Base-by-base conservation (phyloP, 2,888 invertebrate genomes). In the Trissolcus brochymenae region DNA sequence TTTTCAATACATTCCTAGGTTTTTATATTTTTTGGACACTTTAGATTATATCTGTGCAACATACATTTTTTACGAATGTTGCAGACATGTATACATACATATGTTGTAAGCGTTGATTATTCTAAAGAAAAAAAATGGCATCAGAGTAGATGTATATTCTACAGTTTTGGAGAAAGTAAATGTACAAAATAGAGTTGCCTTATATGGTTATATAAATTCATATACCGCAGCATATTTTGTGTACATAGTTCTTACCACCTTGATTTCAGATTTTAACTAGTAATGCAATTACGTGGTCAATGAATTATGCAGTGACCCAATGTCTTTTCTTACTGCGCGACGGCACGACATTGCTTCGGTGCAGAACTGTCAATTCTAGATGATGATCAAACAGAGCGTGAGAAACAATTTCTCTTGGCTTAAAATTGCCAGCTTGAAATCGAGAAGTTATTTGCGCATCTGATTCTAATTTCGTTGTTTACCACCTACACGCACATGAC, bases 401-500 rank as follows among this genome's bases (percentile, higher is more conserved):
- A 51, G 65, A 61, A 71, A 59, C 67, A 67, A 41, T 57, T 76
- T 76, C 62, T 57, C 68, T 68, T 70, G 73, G 73, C 73, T 55
- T 54, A 29, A 54, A 29, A 6, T 35, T 60, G 55, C 50, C 13
- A 51, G 50, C 35, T 68, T 43, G 60, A 65, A 76, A 66, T 71
- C 76, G 66, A 66, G 46, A 43, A 53, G 74, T 75, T 80, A 80
- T 80, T 81, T 79, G 79, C 79, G 80, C 81, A 80, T 80, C 82
- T 79, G 80, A 80, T 82, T 81, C 81, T 82, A 82, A 81, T 80
- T 81, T 74, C 67, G 78, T 75, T 75, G 62, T 21, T 46, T 17
- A 9, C 61, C 77, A 60, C 76, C 67, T 17, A 72, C 76, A 21
- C 50, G 29, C 35, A 14, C n/a, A 43, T 43, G 29, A 17, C 2